phyloP scores from a whole-genome alignment of 2,888 invertebrate genomes.

The Diplolepis rosae region DNA sequence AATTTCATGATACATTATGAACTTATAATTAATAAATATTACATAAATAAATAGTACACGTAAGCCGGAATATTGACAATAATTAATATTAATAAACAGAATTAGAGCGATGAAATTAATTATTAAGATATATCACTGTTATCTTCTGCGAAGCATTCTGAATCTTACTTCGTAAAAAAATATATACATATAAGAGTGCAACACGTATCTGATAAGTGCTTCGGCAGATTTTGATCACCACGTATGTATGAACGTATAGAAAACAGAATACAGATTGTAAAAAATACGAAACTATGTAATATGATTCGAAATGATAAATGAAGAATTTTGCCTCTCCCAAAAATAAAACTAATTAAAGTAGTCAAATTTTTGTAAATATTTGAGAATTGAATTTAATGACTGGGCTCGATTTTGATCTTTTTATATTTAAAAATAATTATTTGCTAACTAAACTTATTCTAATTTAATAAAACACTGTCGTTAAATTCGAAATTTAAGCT shows the following conservation, averaged over 20 bases:
- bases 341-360: background rate
- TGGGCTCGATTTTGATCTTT: background rate
- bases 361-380: background rate
- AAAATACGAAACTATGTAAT: background rate
- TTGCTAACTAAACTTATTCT: too few species aligned
- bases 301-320: background rate
- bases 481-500: background rate
- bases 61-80: conserved; percentile 50
- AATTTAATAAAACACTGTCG: background rate
- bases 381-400: background rate
- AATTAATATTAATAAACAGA: conserved; percentile 42
- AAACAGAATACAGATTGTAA: background rate
- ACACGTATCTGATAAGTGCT: conserved; percentile 25
- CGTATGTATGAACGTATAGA: conserved; percentile 9
- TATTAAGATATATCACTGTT: conserved; percentile 20
- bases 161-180: conserved; percentile 12
- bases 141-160: conserved; percentile 26
- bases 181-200: background rate
- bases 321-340: background rate
- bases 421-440: background rate
- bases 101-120: conserved; percentile 16
- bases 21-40: conserved; percentile 7
- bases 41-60: conserved; percentile 33
- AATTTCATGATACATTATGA: too few species aligned
- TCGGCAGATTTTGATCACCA: conserved; percentile 15